A percentile compares a stretch with the other conserved stretches of the same genome.
phyloP scores from a whole-genome alignment of 2,888 invertebrate species.

The Chalcis sispes region DNA sequence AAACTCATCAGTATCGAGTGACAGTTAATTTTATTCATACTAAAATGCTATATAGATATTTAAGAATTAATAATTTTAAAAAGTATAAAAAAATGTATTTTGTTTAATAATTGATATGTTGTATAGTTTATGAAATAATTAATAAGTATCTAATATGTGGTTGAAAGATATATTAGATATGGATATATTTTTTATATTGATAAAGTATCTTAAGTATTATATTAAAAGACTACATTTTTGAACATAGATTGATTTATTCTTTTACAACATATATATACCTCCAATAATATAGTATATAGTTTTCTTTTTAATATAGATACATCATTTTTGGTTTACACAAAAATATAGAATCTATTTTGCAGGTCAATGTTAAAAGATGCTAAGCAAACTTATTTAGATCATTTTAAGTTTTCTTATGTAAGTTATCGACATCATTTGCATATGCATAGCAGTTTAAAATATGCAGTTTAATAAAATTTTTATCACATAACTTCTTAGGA shows the following conservation, averaged over 20 bases:
- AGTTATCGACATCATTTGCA: conserved; percentile 21
- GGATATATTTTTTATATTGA: conserved; percentile 36
- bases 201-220: conserved; percentile 35
- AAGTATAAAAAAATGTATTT: not conserved
- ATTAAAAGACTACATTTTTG: conserved; percentile 60
- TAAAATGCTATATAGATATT: conserved; percentile 1
- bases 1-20: conserved; percentile 39
- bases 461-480: conserved; percentile 27
- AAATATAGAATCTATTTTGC: conserved; percentile 74
- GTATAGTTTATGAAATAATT: conserved; percentile 10
- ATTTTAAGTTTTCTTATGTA: conserved; percentile 39
- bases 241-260: conserved; percentile 75
- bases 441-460: conserved; percentile 32
- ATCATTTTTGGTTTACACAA: conserved; percentile 72
- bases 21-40: conserved; percentile 26
- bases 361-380: conserved; percentile 66
- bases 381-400: conserved; percentile 64
- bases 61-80: conserved; percentile 21
- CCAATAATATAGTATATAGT: conserved; percentile 74
- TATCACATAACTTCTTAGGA: conserved; percentile 42
- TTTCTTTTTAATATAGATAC: conserved; percentile 71
- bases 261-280: conserved; percentile 74
- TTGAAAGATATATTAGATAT: conserved; percentile 20
- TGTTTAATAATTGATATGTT: conserved; percentile 14
- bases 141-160: not conserved